phyloP scores from a whole-genome alignment of 2,113 vertebrate species.

The Rhinogobius similis region DNA sequence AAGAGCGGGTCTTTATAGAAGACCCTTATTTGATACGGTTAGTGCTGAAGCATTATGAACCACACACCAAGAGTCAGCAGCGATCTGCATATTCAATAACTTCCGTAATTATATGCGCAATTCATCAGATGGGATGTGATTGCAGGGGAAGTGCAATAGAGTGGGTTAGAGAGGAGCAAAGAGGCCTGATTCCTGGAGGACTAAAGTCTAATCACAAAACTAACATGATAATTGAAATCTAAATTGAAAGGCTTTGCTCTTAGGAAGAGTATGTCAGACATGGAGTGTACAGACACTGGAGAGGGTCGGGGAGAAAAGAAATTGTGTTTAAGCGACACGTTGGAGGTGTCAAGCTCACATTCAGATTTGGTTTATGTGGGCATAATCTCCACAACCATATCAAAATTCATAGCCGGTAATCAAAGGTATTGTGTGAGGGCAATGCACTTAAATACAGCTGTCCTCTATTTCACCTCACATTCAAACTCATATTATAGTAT shows the following conservation, averaged over 20 bases:
- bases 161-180: slow-evolving; percentile 72
- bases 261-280: slow-evolving; percentile 66
- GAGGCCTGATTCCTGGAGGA: slow-evolving; percentile 81
- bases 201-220: slow-evolving; percentile 83
- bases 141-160: slow-evolving; percentile 79
- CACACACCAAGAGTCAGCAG: slow-evolving; percentile 78
- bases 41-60: slow-evolving; percentile 75
- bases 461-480: slow-evolving; percentile 51
- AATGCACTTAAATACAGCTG: slow-evolving; percentile 28
- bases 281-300: slow-evolving; percentile 31
- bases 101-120: slow-evolving; percentile 83
- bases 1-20: slow-evolving; percentile 73
- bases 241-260: slow-evolving; percentile 80
- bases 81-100: slow-evolving; percentile 84
- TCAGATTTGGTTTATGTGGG: slow-evolving; percentile 4
- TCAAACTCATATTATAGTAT: slow-evolving; percentile 33
- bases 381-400: slow-evolving; percentile 25
- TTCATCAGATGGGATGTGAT: slow-evolving; percentile 85
- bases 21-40: slow-evolving; percentile 77
- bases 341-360: background rate
- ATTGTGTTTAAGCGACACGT: slow-evolving; percentile 11
- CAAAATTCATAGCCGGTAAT: slow-evolving; percentile 16
- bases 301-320: slow-evolving; percentile 16
- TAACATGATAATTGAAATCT: slow-evolving; percentile 85
- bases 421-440: slow-evolving; percentile 4